These are phyloP conservation scores for Ctenosaura bakeri DNA, from an alignment of 2,797 vertebrate species.

Conservation along the genomic window DNA sequence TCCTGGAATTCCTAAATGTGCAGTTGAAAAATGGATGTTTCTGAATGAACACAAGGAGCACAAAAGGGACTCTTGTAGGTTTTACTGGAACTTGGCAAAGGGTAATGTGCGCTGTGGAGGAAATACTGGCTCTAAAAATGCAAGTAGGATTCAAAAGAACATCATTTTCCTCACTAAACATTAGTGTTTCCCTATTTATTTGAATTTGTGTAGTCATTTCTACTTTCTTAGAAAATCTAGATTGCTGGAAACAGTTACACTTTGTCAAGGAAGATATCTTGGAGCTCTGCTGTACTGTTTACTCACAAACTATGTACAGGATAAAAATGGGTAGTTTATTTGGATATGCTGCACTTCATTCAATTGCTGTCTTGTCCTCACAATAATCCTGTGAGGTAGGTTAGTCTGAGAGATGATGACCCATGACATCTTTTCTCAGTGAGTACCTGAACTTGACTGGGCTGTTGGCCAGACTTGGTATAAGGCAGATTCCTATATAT, in stretches of 20 bases:
- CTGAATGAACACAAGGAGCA: neutral
- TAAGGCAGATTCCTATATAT: neutral
- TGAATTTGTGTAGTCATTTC: neutral
- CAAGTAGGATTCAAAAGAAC: slow-evolving; percentile 2
- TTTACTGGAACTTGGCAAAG: slow-evolving; percentile 18
- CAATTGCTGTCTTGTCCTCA: neutral
- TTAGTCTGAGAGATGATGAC: neutral
- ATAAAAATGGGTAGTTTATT: neutral
- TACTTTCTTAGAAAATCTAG: neutral
- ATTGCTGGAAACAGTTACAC: neutral
- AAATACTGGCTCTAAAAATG: slow-evolving; percentile 11
- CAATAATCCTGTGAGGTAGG: neutral
- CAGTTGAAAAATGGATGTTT: neutral
- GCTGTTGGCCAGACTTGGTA: neutral
- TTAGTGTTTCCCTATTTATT: neutral
- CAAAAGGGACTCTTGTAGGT: neutral
- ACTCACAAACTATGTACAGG: neutral
- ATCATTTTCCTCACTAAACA: neutral
- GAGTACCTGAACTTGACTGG: neutral
- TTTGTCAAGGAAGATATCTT: neutral
- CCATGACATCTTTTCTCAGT: neutral
- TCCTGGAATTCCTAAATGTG: neutral
- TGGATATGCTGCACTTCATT: neutral
- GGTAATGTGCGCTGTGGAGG: neutral
- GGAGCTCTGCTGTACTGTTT: neutral